These are phyloP conservation scores for Columbina picui DNA, from an alignment of 2,113 vertebrate genomes.

Conservation along the genomic window DNA sequence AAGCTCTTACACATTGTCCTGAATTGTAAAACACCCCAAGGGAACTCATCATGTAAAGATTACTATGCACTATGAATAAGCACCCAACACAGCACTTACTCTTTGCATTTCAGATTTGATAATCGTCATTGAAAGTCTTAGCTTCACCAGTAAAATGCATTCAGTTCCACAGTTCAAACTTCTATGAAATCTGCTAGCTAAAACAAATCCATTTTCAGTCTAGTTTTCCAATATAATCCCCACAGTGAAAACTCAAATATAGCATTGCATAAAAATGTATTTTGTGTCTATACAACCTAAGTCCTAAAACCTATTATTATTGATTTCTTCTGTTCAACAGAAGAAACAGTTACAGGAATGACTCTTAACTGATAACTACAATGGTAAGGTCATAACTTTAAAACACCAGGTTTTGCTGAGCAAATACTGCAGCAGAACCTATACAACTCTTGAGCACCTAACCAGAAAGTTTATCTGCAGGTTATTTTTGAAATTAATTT, in stretches of 20 bases:
- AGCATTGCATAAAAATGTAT: neutral
- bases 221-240: neutral
- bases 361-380: neutral
- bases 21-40: constrained; percentile 35
- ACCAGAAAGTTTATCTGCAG: neutral
- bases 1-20: constrained; percentile 36
- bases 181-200: neutral
- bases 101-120: constrained; percentile 53
- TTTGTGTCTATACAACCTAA: neutral
- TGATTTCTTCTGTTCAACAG: neutral
- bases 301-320: neutral
- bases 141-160: neutral
- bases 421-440: neutral
- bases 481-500: neutral
- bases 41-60: constrained; percentile 44
- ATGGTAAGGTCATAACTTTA: neutral
- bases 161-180: neutral
- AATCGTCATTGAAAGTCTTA: constrained; percentile 6
- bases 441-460: neutral
- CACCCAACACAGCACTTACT: neutral
- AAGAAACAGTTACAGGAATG: neutral
- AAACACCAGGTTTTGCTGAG: neutral
- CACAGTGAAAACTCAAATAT: neutral
- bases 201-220: neutral
- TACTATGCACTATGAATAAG: constrained; percentile 58